phyloP scores from a whole-genome alignment of 30 jellyfish, hydroid and myxozoan species.

The Rhopilema esculentum region DNA sequence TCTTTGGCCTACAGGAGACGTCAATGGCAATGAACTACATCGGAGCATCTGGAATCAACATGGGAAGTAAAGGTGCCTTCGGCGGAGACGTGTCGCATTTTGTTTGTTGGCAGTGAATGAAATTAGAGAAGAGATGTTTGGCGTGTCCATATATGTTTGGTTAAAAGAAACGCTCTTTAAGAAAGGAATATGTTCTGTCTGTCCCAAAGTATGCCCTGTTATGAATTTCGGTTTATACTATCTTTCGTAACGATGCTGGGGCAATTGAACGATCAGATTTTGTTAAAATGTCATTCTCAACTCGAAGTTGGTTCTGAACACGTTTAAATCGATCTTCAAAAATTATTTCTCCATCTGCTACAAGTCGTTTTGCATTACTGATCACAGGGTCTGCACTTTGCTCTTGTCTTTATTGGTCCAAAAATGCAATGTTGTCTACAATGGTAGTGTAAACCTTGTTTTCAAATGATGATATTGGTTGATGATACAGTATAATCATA shows the following conservation, averaged over 20 bases:
- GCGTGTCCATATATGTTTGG: conserved; percentile 51
- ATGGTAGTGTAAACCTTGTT: conserved; percentile 11
- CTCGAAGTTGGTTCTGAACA: conserved; percentile 17
- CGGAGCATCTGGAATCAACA: conserved; percentile 63
- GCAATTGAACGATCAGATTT: conserved; percentile 56
- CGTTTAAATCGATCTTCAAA: conserved; percentile 42
- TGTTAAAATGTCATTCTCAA: conserved; percentile 48
- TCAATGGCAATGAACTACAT: conserved; percentile 53
- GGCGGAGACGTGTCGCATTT: conserved; percentile 52
- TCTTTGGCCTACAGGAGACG: conserved; percentile 28
- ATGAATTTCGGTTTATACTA: conserved; percentile 18
- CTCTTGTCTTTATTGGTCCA: conserved; percentile 21
- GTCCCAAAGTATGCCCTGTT: conserved; percentile 31
- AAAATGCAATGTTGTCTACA: not conserved
- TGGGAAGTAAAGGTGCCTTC: conserved; percentile 38
- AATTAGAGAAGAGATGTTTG: not conserved
- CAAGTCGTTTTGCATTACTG: conserved; percentile 2
- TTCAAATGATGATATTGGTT: conserved; percentile 31
- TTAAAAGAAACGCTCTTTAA: conserved; percentile 46
- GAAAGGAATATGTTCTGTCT: not conserved
- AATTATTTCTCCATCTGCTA: conserved; percentile 1
- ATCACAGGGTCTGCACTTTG: conserved; percentile 15
- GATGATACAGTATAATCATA: conserved; percentile 25
- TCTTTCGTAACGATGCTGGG: conserved; percentile 40
- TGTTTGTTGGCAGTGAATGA: conserved; percentile 39